These are phyloP conservation scores for Philhelius pedissequus DNA, from an alignment of 2,888 invertebrate genomes.

Conservation along the genomic window DNA sequence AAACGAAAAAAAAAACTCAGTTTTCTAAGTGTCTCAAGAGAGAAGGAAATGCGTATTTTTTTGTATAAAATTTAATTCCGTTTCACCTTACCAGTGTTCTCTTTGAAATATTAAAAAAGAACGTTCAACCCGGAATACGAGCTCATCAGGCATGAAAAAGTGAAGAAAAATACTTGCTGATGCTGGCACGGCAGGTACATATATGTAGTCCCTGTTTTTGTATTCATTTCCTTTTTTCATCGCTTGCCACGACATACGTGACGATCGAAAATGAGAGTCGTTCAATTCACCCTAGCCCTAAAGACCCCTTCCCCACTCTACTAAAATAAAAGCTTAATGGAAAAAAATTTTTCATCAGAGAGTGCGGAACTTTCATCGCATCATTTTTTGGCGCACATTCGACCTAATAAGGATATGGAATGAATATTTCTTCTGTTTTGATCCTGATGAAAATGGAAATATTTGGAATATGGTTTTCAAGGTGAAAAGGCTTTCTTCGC, in stretches of 20 bases:
- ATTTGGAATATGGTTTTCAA: slow-evolving; percentile 37
- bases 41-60: background rate
- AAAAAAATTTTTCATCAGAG: slow-evolving; percentile 57
- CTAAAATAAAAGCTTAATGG: slow-evolving; percentile 45
- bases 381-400: slow-evolving; percentile 63
- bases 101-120: background rate
- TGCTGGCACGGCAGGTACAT: background rate
- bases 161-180: slow-evolving; percentile 19
- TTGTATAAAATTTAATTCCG: background rate
- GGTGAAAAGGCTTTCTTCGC: slow-evolving; percentile 45
- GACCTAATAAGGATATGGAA: slow-evolving; percentile 56
- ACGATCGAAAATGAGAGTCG: slow-evolving; percentile 30
- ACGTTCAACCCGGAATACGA: background rate
- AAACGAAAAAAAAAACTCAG: slow-evolving; percentile 8
- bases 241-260: slow-evolving; percentile 51
- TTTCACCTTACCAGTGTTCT: no score
- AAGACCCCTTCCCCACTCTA: background rate
- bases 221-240: slow-evolving; percentile 9
- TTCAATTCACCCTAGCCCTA: background rate
- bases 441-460: background rate
- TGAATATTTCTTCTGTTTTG: slow-evolving; percentile 29
- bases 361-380: slow-evolving; percentile 61
- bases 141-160: slow-evolving; percentile 35
- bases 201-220: background rate
- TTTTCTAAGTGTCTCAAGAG: background rate